A percentile compares a stretch with the other conserved stretches of the same genome.
Conservation (phyloP, 64 coral and sea anemone species). For the Montipora foliosa region DNA sequence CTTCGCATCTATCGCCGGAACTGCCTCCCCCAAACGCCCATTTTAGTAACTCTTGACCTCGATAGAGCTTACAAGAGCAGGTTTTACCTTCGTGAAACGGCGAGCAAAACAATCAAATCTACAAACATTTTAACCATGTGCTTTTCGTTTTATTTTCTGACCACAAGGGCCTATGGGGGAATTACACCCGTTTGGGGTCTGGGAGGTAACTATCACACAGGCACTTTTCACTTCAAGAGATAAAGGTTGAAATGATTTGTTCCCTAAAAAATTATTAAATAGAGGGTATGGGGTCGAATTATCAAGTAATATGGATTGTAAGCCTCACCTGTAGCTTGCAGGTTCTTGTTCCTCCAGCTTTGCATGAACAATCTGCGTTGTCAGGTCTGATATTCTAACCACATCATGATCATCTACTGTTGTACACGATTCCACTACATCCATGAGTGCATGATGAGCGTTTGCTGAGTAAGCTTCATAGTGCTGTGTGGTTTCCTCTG, state of each 20-base stretch:
- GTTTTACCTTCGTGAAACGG: not conserved
- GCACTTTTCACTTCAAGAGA: too few relatives aligned
- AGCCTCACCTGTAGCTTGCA: slow-evolving; percentile 8
- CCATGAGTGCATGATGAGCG: not conserved
- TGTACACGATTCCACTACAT: not conserved
- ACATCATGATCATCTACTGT: not conserved
- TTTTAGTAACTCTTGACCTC: not conserved
- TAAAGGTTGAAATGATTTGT: too few relatives aligned
- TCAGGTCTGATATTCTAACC: not conserved
- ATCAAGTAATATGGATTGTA: not conserved
- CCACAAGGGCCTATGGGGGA: not conserved
- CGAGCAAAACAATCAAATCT: too few relatives aligned
- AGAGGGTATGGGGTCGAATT: too few relatives aligned
- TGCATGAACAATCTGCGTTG: not conserved
- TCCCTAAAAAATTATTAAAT: too few relatives aligned
- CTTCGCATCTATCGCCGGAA: too few relatives aligned
- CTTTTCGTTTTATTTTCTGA: not conserved
- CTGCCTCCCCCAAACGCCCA: too few relatives aligned
- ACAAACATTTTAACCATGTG: too few relatives aligned
- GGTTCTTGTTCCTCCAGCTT: not conserved
- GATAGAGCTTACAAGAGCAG: too few relatives aligned
- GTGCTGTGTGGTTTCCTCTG: not conserved
- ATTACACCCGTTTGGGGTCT: not conserved
- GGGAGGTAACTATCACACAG: not conserved
- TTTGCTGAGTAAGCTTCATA: not conserved